phyloP scores from a whole-genome alignment of 2,888 invertebrate species.

The Hylaea fasciaria region DNA sequence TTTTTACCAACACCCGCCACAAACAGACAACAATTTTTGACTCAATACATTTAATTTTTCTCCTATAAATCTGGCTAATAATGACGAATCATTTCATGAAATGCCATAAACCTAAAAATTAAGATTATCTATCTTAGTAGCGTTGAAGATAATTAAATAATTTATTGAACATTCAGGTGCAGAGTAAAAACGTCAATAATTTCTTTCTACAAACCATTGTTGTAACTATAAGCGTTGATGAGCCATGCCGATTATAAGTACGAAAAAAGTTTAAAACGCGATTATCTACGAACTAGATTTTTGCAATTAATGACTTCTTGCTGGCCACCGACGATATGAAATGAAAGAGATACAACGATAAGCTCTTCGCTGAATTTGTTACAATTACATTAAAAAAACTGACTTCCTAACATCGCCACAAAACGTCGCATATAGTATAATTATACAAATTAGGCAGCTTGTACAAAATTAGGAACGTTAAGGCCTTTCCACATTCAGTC shows the following conservation, averaged over 20 bases:
- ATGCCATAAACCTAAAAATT: constrained; percentile 4
- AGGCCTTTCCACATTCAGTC: constrained; percentile 20
- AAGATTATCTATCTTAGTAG: no score
- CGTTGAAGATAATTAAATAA: no score
- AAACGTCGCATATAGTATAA: constrained; percentile 7
- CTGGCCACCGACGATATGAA: no score
- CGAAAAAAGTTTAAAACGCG: no score
- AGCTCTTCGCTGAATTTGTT: constrained; percentile 13
- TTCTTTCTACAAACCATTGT: no score
- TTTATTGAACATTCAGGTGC: no score
- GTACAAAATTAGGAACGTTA: constrained; percentile 22
- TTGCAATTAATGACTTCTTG: no score
- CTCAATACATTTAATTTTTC: background rate
- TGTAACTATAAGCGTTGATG: no score
- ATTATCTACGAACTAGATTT: no score
- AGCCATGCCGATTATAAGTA: no score
- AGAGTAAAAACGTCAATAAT: no score
- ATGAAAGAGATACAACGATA: constrained; percentile 6
- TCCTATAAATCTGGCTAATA: background rate
- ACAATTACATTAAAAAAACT: constrained; percentile 20
- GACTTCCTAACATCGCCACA: constrained; percentile 7
- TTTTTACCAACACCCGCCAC: background rate
- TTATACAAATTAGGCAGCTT: constrained; percentile 22
- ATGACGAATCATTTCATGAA: background rate
- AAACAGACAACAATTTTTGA: background rate